Base-by-base conservation (phyloP, 2,797 vertebrate species). In the Ataeniobius toweri region DNA sequence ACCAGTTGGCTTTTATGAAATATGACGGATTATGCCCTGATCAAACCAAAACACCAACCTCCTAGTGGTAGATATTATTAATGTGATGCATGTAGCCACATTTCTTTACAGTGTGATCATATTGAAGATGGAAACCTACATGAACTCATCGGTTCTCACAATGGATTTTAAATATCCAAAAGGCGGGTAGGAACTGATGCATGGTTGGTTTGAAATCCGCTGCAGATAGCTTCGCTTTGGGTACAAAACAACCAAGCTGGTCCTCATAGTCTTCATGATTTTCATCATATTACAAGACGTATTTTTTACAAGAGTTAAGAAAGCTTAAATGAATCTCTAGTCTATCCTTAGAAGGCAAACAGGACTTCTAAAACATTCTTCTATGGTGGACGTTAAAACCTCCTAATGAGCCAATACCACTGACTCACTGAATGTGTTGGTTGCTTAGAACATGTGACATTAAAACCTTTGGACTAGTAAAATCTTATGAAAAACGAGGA, bases 391-490 rank as follows among this genome's bases (percentile, higher is more conserved):
- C 18, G 36, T 12, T 44, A 68, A 44, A 24, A 3, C 65, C 22
- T 68, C 13, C 41, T 41, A 67, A 41, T 67, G 36, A 41, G 36
- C 36, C 24, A 6, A 24, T 6, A 55, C 6, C 20, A 55, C 53
- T 22, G 36, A 67, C 7, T 67, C 63, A 67, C 24, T 68, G 9
- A 44, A 68, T n/a, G 39, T 44, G 36, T 65, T 22, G 7, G 63
- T 41, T 41, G 16, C 61, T 63, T 36, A 3, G 12, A 12, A 67
- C 20, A 2, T 4, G 12, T 48, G 56, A 48, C n/a, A 26, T 44
- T 74, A 31, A 61, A 48, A 74, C 9, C 14, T 61, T 26, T 46
- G 71, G 22, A 58, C 71, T 26, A 41, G 51, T 73, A 41, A 73
- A 56, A 24, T 24, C 6, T 14, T 31, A 56, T 56, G 6, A 56